Conservation (phyloP, 2,113 vertebrate species). For the Pelobates fuscus region DNA sequence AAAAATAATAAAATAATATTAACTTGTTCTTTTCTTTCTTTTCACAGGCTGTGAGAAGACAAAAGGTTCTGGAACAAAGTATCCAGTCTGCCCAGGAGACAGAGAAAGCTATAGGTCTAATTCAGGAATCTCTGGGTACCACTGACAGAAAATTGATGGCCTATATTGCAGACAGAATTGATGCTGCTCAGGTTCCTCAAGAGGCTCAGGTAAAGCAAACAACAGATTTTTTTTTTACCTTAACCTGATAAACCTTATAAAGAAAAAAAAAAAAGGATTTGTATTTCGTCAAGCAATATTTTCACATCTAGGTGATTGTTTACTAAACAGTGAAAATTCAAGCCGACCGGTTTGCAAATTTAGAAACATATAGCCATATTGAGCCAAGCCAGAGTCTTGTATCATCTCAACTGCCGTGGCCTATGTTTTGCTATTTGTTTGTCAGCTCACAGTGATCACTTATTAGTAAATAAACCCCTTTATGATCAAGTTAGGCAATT, state of each 20-base stretch:
- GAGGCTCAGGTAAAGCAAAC: constrained; percentile 83
- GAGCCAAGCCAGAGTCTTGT: too few relatives aligned
- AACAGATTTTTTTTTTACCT: background rate
- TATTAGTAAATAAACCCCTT: too few relatives aligned
- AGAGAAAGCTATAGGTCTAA: constrained; percentile 84
- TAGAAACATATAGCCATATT: too few relatives aligned
- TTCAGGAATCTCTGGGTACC: constrained; percentile 83
- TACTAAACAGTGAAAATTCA: background rate
- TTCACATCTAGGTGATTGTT: background rate
- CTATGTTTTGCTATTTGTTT: too few relatives aligned
- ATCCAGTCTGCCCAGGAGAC: constrained; percentile 87
- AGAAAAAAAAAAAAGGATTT: background rate
- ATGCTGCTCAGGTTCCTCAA: constrained; percentile 93
- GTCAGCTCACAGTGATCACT: too few relatives aligned
- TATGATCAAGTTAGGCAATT: too few relatives aligned
- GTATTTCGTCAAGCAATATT: background rate
- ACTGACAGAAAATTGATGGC: constrained; percentile 85
- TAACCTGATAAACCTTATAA: background rate
- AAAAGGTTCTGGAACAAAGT: constrained; percentile 86
- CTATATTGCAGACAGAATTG: constrained; percentile 85
- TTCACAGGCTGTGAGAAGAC: constrained; percentile 80
- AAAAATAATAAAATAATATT: constrained; percentile 5
- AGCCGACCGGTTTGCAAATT: too few relatives aligned
- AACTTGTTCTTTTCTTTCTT: constrained; percentile 51
- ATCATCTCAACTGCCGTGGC: too few relatives aligned